Evolutionary conservation across 2,797 vertebrate genomes (phyloP), one percentile per base, ranked within the genome.

Genomic region (Periparus ater): DNA sequence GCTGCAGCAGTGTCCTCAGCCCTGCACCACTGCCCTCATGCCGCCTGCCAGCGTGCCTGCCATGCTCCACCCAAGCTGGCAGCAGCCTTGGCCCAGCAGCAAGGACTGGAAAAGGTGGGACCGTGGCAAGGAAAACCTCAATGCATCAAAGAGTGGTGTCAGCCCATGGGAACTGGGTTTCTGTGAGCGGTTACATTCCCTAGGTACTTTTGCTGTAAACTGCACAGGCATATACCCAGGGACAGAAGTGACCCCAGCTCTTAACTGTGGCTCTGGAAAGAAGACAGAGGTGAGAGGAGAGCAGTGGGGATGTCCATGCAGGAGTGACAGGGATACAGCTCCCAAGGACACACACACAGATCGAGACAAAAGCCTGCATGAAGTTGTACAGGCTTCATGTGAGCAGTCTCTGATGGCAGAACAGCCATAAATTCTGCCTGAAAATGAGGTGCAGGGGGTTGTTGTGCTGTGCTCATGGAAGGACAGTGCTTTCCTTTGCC

Each of bases 271-370:
- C 45, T 85, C 53, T 88, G 50, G 30, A 85, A 80, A 67, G 60
- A 40, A 58, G 20, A 44, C 44, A 47, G 85, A 58, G 57, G 45
- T 12, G 14, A 68, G 57, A 85, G 62, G 20, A 67, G 55, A 47
- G 44, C 4, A 1, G 8, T n/a, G 32, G 27, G 29, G 17, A 5
- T 73, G 55, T 66, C 63, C 0, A 0, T 63, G 44, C 12, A 23
- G 48, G 29, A 51, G 17, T 65, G 47, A 25, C 21, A 26, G 47
- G 13, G 36, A 32, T 27, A 32, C 3, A 8, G 61, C 61, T 89
- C 78, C 75, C 34, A 17, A 57, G 57, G 54, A 53, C 53, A 34
- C 1, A 13, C 32, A 32, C 27, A 23, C 4, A 36, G 29, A 50
- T 26, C 0, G 0, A 80, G 76, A 88, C 29, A 84, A 71, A 91